These are phyloP conservation scores for Babylonia areolata DNA, from an alignment of 1,140 invertebrate species.

Conservation along the genomic window DNA sequence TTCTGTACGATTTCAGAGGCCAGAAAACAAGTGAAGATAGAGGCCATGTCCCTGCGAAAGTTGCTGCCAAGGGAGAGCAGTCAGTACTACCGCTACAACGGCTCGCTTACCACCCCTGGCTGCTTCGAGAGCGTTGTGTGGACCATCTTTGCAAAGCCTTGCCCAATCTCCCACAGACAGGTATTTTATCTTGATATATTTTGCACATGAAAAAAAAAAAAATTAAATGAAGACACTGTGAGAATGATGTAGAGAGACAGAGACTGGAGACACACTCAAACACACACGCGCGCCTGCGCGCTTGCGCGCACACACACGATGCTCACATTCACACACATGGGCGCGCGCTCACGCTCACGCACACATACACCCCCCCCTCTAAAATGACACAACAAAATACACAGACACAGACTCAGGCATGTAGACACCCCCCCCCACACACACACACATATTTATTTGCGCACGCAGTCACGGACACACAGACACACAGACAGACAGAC, in stretches of 20 bases:
- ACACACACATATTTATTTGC: no score
- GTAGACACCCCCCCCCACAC: background rate
- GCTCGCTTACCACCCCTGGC: constrained; percentile 85
- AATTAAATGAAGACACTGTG: no score
- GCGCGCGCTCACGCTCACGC: background rate
- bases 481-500: no score
- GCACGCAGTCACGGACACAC: no score
- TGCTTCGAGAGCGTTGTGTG: constrained; percentile 85
- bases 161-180: constrained; percentile 84
- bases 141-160: constrained; percentile 82
- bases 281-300: no score
- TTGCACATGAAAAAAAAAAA: no score
- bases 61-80: constrained; percentile 62
- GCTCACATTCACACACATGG: background rate
- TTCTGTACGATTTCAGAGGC: constrained; percentile 43
- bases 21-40: constrained; percentile 53
- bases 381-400: no score
- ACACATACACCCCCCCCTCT: no score
- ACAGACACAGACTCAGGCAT: no score
- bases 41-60: constrained; percentile 54
- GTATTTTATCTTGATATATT: no score
- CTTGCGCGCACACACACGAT: no score
- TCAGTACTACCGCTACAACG: constrained; percentile 81
- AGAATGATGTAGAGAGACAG: background rate
- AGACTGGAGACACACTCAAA: background rate